Conservation (phyloP, 2,888 invertebrate species). For the Pollenia labialis region DNA sequence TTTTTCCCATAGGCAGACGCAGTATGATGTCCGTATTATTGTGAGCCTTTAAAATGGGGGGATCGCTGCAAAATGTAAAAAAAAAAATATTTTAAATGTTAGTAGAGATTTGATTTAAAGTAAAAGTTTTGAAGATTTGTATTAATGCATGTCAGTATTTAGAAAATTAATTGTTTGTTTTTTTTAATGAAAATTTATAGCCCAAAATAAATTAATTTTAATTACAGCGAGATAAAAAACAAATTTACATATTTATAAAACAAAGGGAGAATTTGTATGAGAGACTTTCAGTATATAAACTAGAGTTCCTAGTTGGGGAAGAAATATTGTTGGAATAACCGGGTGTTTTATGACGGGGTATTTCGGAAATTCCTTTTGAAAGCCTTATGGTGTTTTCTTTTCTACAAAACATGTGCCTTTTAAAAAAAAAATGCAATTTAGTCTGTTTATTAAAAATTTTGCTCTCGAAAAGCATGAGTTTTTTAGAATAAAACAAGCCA, state of each 20-base stretch:
- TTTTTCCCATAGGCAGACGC: slow-evolving; percentile 92
- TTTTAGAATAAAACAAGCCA: too few relatives aligned
- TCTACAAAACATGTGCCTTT: too few relatives aligned
- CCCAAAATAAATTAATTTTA: slow-evolving; percentile 38
- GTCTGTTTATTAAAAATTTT: too few relatives aligned
- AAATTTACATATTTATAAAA: slow-evolving; percentile 11
- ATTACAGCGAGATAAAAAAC: slow-evolving; percentile 8
- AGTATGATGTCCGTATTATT: slow-evolving; percentile 92
- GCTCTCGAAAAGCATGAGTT: too few relatives aligned
- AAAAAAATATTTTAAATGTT: slow-evolving; percentile 38
- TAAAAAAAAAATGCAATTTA: too few relatives aligned
- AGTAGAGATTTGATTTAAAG: slow-evolving; percentile 24
- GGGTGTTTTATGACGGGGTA: too few relatives aligned
- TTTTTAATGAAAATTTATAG: slow-evolving; percentile 51
- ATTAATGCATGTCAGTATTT: slow-evolving; percentile 7
- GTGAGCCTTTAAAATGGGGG: slow-evolving; percentile 90
- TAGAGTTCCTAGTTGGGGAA: too few relatives aligned
- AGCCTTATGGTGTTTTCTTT: too few relatives aligned
- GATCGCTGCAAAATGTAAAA: slow-evolving; percentile 88
- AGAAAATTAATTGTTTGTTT: slow-evolving; percentile 14
- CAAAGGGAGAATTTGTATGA: background rate
- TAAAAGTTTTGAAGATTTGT: slow-evolving; percentile 8
- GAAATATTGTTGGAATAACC: too few relatives aligned
- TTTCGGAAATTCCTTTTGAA: too few relatives aligned
- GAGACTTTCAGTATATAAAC: background rate